Base-by-base conservation (phyloP, 2,888 invertebrate genomes). In the Metellina segmentata region DNA sequence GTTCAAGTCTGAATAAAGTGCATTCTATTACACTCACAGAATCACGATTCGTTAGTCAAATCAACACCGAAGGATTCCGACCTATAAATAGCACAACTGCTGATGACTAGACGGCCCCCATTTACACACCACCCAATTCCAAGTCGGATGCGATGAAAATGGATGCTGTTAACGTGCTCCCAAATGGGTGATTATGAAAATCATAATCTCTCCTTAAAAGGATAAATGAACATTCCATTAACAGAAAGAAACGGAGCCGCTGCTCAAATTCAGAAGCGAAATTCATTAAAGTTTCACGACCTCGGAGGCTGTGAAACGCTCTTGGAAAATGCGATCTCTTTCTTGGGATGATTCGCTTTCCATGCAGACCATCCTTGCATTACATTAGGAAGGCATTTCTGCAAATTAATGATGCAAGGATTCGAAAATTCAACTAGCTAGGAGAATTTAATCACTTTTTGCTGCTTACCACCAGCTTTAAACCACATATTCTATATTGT, bases 181-280 rank as follows among this genome's bases (percentile, higher is more conserved):
- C 90, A 75, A 71, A 74, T 81, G 85, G 85, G 90, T 90, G 85
- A 90, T 90, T 90, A 90, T 71, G 90, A 75, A 81, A 90, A 81
- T 90, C 85, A 71, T 90, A 85, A 90, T 85, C 85, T 74, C 81
- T 74, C 85, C 71, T 85, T 75, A 69, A 85, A 81, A 72, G 74
- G 74, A 79, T 53, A 85, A 81, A 90, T 87, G 79, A 90, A 90
- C 74, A 85, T 90, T 85, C 85, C 81, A 90, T 90, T 90, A 85
- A 74, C 20, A 81, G 81, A 69, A 19, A 53, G 16, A 74, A 53
- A 13, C 53, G 53, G 52, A 52, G 51, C 52, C 75, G 16, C 34
- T 16, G 71, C 34, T n/a, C 49, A 69, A 86, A 78, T 78, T 86
- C n/a, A n/a, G 34, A 61, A 53, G 52, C 19, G 51, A 77, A 77